Evolutionary conservation across 1,140 invertebrate species (phyloP), one percentile per base, ranked within the genome.

Genomic region (Microvelia longipes): DNA sequence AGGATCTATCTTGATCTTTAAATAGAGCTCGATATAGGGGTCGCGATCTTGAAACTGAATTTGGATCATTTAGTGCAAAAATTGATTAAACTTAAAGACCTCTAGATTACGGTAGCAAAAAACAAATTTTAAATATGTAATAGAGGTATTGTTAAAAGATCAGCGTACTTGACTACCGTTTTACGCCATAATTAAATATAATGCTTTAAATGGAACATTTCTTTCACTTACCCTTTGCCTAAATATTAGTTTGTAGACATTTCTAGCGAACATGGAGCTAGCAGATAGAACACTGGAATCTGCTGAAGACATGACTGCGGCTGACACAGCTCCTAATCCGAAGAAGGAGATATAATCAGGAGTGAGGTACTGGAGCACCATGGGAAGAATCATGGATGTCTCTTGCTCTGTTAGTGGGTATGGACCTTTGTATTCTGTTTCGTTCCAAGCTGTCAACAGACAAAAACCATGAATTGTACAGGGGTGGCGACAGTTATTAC

Each of bases 261-360:
- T 98, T 77, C 94, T 87, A 68, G 96, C 94, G 79, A 98, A 98
- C 96, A 98, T 98, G 24, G 94, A 96, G 72, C 92, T 92, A 1
- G 96, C 96, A 24, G 94, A 96, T 13, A 98, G 84, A 28, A 98
- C 92, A 71, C 94, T 97, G 60, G 96, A 98, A 79, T 98, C 96
- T 0, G 96, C 95, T 1, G 96, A 98, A 29, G 94, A 98, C 96
- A 98, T 98, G 28, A 98, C 95, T 14, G 96, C 95, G 1, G 96
- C 96, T 0, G 94, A 98, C 2, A 98, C 94, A n/a, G 96, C 96
- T 0, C 96, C 96, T 70, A 98, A 83, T 0, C 96, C 96, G 77
- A 98, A 92, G 82, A 98, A 98, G 1, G 95, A 92, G 1, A 98
- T 91, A 81, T 91, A 92, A 77, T 89, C 86, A 0, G 96, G 96